Evolutionary conservation across 2,888 invertebrate species (phyloP).

Genomic region (Argyra leucocephala): DNA sequence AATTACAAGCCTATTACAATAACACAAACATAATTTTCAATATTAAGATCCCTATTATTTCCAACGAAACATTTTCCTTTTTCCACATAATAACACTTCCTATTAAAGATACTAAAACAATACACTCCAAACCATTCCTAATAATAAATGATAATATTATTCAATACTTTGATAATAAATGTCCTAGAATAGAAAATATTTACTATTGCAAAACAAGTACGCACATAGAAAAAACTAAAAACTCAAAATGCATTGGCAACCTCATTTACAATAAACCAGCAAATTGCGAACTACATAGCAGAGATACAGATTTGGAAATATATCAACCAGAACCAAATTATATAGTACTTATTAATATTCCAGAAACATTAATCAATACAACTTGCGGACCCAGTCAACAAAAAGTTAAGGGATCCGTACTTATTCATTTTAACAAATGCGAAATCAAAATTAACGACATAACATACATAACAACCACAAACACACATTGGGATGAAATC

Average conservation of each 20-base stretch:
- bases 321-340: constrained; percentile 17
- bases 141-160: constrained; percentile 14
- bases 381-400: no score
- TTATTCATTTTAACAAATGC: no score
- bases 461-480: no score
- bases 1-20: constrained; percentile 20
- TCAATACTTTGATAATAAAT: constrained; percentile 15
- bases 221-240: constrained; percentile 10
- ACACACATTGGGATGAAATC: no score
- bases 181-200: constrained; percentile 15
- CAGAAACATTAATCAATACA: not conserved
- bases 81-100: constrained; percentile 20
- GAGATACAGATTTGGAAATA: constrained; percentile 13
- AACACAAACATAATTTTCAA: constrained; percentile 22
- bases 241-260: constrained; percentile 15
- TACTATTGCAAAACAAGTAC: constrained; percentile 14
- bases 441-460: no score
- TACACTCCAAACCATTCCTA: constrained; percentile 17
- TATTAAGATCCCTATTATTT: constrained; percentile 19
- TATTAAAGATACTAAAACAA: constrained; percentile 20
- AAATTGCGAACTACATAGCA: constrained; percentile 14
- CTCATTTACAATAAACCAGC: constrained; percentile 16
- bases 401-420: no score
- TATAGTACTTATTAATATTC: constrained; percentile 15
- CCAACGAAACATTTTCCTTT: constrained; percentile 15